Conservation (phyloP, 2,888 invertebrate genomes). For the Thyatira batis region DNA sequence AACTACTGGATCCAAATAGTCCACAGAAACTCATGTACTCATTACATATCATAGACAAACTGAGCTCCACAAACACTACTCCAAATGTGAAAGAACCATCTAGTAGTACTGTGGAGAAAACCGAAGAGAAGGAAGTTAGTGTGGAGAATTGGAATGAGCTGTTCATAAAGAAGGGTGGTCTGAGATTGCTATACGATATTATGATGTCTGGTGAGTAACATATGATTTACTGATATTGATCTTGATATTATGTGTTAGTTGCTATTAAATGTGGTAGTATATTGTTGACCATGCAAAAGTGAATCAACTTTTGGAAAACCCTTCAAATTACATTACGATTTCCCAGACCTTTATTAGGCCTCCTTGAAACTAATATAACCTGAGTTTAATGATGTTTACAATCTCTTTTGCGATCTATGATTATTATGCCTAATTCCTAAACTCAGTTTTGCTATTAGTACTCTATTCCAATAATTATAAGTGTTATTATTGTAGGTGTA, state of each 20-base stretch:
- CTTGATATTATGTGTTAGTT: no score
- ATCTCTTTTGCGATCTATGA: no score
- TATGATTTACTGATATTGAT: constrained; percentile 5
- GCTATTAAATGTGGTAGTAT: no score
- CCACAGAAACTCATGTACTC: constrained; percentile 98
- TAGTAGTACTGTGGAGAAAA: constrained; percentile 51
- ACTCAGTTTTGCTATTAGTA: no score
- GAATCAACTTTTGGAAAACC: no score
- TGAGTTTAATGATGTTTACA: no score
- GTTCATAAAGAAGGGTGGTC: constrained; percentile 93
- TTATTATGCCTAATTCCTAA: no score
- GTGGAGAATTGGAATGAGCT: constrained; percentile 86
- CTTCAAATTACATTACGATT: no score
- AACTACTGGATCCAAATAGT: constrained; percentile 92
- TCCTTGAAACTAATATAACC: no score
- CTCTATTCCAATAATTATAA: not conserved
- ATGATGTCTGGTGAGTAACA: constrained; percentile 89
- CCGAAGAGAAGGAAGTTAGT: constrained; percentile 58
- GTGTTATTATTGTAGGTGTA: constrained; percentile 72
- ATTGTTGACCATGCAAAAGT: no score
- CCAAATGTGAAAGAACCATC: constrained; percentile 56
- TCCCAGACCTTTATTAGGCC: no score
- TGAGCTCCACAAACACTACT: constrained; percentile 61
- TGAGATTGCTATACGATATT: constrained; percentile 94
- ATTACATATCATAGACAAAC: constrained; percentile 89